Evolutionary conservation across 2,888 invertebrate species (phyloP).

Genomic region (Philhelius pedissequus): DNA sequence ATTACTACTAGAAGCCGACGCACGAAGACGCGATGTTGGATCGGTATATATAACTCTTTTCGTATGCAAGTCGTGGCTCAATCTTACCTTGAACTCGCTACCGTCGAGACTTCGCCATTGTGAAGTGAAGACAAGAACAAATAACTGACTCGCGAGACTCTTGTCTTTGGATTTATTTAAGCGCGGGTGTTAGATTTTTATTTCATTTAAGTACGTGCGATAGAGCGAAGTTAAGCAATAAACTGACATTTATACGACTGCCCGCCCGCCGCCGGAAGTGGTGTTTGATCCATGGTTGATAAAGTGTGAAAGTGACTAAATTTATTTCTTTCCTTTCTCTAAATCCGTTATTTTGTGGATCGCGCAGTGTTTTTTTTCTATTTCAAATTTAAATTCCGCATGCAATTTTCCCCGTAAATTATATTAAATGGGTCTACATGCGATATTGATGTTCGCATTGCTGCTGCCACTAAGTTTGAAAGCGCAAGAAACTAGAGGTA

Average conservation of each 20-base stretch:
- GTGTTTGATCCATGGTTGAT: slow-evolving; percentile 10
- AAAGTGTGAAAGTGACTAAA: slow-evolving; percentile 52
- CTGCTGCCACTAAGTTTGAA: slow-evolving; percentile 26
- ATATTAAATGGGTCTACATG: slow-evolving; percentile 28
- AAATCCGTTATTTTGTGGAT: neutral
- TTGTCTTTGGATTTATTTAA: neutral
- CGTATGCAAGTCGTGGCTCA: slow-evolving; percentile 78
- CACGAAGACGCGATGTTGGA: neutral
- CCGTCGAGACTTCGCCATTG: slow-evolving; percentile 53
- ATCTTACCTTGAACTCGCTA: slow-evolving; percentile 79
- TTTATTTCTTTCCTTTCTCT: neutral
- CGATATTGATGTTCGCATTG: slow-evolving; percentile 25
- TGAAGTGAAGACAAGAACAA: neutral
- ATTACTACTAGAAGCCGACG: neutral
- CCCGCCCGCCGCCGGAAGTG: no score
- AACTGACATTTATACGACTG: slow-evolving; percentile 42
- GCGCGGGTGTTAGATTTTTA: slow-evolving; percentile 1
- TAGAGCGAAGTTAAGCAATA: slow-evolving; percentile 38
- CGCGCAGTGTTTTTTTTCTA: neutral
- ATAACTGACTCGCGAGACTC: slow-evolving; percentile 10
- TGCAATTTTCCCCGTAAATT: slow-evolving; percentile 5
- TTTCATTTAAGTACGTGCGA: slow-evolving; percentile 10
- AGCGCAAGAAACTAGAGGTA: slow-evolving; percentile 55
- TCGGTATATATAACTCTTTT: slow-evolving; percentile 78
- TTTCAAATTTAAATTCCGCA: slow-evolving; percentile 17